A percentile compares a stretch with the other conserved stretches of the same genome.
phyloP scores from a whole-genome alignment of 2,888 invertebrate genomes.

The Plemyria rubiginata region DNA sequence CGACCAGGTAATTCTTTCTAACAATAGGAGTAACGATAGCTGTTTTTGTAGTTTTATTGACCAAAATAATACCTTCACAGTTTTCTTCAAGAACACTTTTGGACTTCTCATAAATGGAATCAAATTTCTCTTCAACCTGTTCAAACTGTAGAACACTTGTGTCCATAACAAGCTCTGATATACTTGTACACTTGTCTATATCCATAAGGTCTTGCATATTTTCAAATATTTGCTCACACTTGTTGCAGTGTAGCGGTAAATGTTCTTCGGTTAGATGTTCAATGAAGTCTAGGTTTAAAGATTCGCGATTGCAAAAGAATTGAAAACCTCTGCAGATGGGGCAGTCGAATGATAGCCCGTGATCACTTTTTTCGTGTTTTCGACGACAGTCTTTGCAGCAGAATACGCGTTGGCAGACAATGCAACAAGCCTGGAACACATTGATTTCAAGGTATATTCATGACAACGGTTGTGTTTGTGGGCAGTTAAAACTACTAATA shows the following conservation, averaged over 20 bases:
- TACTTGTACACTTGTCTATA: conserved; percentile 69
- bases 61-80: conserved; percentile 63
- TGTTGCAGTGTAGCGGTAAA: conserved; percentile 69
- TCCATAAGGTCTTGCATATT: conserved; percentile 70
- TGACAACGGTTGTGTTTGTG: too few relatives aligned
- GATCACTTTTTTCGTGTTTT: conserved; percentile 67
- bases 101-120: conserved; percentile 68
- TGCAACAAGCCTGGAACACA: conserved; percentile 69
- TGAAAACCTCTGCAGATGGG: conserved; percentile 69
- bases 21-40: conserved; percentile 75
- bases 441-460: neutral
- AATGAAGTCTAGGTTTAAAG: conserved; percentile 62
- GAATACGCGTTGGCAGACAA: conserved; percentile 72
- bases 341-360: conserved; percentile 73
- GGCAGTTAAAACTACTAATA: too few relatives aligned
- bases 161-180: conserved; percentile 66
- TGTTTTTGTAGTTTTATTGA: conserved; percentile 67
- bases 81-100: conserved; percentile 54
- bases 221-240: conserved; percentile 66
- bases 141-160: conserved; percentile 43
- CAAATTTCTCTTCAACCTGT: conserved; percentile 67
- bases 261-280: conserved; percentile 67
- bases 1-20: conserved; percentile 67
- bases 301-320: conserved; percentile 65
- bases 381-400: conserved; percentile 76